A percentile compares a stretch with the other conserved stretches of the same genome.
Conservation (phyloP, 2,113 vertebrate species). For the Odocoileus virginianus region DNA sequence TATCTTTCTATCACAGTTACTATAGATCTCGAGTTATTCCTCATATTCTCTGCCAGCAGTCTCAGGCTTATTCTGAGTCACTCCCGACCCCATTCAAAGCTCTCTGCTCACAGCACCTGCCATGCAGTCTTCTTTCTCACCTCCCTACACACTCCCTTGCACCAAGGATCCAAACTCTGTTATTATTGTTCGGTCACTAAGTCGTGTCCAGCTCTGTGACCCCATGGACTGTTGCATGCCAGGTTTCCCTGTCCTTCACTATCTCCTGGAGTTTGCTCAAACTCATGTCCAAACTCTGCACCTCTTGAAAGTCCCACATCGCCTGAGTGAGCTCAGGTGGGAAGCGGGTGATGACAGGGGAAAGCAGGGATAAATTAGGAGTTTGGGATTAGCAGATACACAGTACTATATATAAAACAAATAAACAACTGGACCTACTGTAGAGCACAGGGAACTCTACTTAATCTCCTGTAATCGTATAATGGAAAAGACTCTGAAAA, state of each 20-base stretch:
- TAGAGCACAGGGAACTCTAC: not conserved
- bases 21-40: not conserved
- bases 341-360: fast-evolving
- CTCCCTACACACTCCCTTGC: fast-evolving
- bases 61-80: not conserved
- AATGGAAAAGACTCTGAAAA: not conserved
- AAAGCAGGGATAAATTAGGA: not conserved
- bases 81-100: not conserved
- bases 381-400: not conserved
- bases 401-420: too few species aligned
- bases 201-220: not conserved
- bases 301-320: not conserved
- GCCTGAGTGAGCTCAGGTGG: not conserved
- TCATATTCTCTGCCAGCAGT: not conserved
- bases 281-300: not conserved
- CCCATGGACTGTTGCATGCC: not conserved
- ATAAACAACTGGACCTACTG: not conserved
- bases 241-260: not conserved
- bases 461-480: not conserved
- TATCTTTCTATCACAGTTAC: not conserved
- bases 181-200: not conserved
- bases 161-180: not conserved
- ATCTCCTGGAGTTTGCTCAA: not conserved
- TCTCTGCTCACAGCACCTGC: not conserved
- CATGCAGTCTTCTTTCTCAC: fast-evolving